Base-by-base conservation (phyloP, 2,113 vertebrate species). In the Peromyscus polionotus region DNA sequence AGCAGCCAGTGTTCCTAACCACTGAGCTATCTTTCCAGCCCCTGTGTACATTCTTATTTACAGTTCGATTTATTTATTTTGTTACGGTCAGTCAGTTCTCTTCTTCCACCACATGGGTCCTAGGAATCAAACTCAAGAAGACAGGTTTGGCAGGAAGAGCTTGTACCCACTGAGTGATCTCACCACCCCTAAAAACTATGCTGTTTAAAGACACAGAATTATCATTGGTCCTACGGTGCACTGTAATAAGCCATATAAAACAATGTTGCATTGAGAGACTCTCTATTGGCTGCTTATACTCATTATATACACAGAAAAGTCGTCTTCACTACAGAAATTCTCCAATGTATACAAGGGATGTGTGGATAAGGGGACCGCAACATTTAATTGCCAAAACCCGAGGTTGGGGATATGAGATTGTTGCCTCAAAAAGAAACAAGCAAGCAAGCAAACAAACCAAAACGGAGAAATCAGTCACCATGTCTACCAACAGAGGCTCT, bases 171-270 rank as follows among this genome's bases (percentile, higher is more conserved):
- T 24, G 31, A 70, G 45, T 26, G 61, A 13, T 22, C 63, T 86
- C 84, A 45, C 7, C 84, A 68, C 10, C 26, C 84, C 42, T 51
- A 51, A 87, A 51, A 68, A 11, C 31, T 24, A 5, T 22, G 59
- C 54, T 80, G 6, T 93, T 88, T 88, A 92, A 94, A 76, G 48
- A 92, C n/a, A 68, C 7, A 36, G 63, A 91, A 90, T 83, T 33
- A 70, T 90, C 68, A n/a, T 93, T 51, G 84, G 51, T 76, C 61
- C 81, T 89, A 95, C 65, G 63, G 76, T 73, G 61, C 28, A 36
- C 3, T 85, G 0, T 77, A 75, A 36, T 59, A 90, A 89, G 91
- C 24, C 81, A 63, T 85, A 84, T 42, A 59, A 90, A 95, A 75
- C 75, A n/a, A 63, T 39, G 73, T 20, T n/a, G 59, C 31, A 79